These are phyloP conservation scores for Vulpes vulpes DNA, from an alignment of 2,113 vertebrate genomes.

Conservation along the genomic window DNA sequence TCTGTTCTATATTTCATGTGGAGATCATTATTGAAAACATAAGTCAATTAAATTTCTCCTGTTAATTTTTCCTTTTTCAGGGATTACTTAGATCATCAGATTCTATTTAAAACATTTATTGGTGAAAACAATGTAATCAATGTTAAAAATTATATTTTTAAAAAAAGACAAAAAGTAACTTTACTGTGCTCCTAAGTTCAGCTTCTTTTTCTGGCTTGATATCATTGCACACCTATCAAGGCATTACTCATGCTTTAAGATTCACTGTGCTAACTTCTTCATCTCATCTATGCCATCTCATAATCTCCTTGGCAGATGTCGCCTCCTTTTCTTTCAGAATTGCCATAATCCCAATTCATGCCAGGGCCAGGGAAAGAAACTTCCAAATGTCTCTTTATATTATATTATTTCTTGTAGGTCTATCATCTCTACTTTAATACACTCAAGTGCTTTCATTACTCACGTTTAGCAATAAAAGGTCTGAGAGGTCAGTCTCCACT, in stretches of 20 bases:
- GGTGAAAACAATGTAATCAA: neutral
- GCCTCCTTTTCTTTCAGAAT: neutral
- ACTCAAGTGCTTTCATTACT: neutral
- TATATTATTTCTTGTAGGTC: neutral
- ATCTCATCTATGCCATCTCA: neutral
- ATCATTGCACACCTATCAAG: neutral
- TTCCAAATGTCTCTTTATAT: neutral
- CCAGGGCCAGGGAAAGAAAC: neutral
- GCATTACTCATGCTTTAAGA: neutral
- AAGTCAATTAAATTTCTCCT: conserved; percentile 21
- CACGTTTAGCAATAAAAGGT: neutral
- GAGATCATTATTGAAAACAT: conserved; percentile 4
- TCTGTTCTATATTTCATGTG: neutral
- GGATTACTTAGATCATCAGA: neutral
- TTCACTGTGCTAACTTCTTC: neutral
- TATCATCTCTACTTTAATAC: neutral
- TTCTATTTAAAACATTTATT: neutral
- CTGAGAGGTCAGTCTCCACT: neutral
- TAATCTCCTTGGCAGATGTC: neutral
- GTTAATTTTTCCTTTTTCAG: neutral
- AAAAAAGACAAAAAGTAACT: neutral
- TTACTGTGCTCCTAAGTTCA: neutral
- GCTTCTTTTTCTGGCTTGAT: neutral
- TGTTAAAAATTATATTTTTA: neutral
- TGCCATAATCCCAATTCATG: neutral